These are phyloP conservation scores for Augochlorella aurata DNA, from an alignment of 2,888 invertebrate species.

Conservation along the genomic window DNA sequence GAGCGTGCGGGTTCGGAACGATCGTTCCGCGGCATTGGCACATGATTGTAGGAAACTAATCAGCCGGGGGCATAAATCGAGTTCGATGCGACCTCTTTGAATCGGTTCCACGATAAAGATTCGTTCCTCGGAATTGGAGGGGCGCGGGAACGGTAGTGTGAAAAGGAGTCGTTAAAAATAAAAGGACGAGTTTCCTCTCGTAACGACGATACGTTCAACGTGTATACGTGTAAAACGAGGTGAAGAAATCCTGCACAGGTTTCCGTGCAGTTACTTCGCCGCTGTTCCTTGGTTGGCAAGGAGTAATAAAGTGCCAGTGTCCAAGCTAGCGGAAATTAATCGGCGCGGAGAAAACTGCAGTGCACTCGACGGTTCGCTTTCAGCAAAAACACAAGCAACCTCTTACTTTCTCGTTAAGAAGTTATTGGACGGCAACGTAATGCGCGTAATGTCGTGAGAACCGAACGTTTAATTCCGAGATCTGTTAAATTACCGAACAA, in stretches of 20 bases:
- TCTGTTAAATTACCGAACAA: constrained; percentile 37
- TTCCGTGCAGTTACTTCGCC: constrained; percentile 61
- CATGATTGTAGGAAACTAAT: too few species aligned
- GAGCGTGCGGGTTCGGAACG: too few species aligned
- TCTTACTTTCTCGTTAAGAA: constrained; percentile 55
- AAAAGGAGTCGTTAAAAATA: constrained; percentile 29
- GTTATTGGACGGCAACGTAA: constrained; percentile 47
- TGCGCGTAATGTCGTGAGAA: constrained; percentile 53
- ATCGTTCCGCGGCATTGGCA: too few species aligned
- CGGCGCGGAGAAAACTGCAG: constrained; percentile 63
- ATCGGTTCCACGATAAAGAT: neutral
- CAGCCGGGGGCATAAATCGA: neutral
- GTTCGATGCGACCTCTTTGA: neutral
- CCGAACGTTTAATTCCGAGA: constrained; percentile 45
- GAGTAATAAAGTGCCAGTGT: constrained; percentile 70
- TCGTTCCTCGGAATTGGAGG: neutral
- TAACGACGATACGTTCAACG: constrained; percentile 31
- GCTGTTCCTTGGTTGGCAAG: constrained; percentile 58
- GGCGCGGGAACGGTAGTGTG: neutral
- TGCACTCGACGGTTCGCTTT: constrained; percentile 64
- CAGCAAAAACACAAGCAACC: constrained; percentile 53
- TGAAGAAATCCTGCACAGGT: constrained; percentile 61
- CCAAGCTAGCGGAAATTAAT: constrained; percentile 71
- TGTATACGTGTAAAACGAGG: constrained; percentile 63
- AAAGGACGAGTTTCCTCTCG: constrained; percentile 6